These are phyloP conservation scores for Vollenhovia emeryi DNA, from an alignment of 1,140 invertebrate genomes.

Conservation along the genomic window DNA sequence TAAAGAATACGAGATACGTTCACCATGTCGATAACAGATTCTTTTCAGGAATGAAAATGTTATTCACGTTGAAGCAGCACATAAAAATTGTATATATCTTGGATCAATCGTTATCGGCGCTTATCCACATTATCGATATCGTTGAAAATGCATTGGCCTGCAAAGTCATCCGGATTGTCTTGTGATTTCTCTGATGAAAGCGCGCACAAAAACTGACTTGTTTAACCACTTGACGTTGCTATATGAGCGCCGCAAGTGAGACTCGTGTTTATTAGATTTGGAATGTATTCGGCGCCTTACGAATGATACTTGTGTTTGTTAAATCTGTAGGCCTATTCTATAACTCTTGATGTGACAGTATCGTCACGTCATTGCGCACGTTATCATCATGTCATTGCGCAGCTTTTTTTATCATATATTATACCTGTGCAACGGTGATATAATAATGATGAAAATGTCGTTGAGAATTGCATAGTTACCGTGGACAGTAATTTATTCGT, in stretches of 20 bases:
- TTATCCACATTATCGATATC: neutral
- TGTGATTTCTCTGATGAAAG: conserved; percentile 2
- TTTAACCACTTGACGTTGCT: conserved; percentile 9
- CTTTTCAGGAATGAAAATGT: neutral
- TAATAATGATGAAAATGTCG: too few relatives aligned
- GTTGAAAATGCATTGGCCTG: neutral
- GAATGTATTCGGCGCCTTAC: conserved; percentile 6
- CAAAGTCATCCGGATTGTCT: neutral
- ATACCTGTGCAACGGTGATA: too few relatives aligned
- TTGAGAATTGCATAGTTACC: too few relatives aligned
- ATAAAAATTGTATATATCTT: neutral
- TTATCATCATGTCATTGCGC: too few relatives aligned
- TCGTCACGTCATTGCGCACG: too few relatives aligned
- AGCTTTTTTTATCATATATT: too few relatives aligned
- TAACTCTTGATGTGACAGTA: too few relatives aligned
- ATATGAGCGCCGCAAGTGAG: conserved; percentile 13
- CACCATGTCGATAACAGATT: neutral
- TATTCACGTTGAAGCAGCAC: neutral
- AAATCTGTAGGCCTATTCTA: too few relatives aligned
- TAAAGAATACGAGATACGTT: neutral
- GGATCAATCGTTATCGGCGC: neutral
- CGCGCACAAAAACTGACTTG: conserved; percentile 23
- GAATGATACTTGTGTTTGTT: neutral
- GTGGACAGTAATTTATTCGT: neutral
- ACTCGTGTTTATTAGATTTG: conserved; percentile 13